Evolutionary conservation across 2,797 vertebrate species (phyloP).

Genomic region (Pipistrellus kuhlii): DNA sequence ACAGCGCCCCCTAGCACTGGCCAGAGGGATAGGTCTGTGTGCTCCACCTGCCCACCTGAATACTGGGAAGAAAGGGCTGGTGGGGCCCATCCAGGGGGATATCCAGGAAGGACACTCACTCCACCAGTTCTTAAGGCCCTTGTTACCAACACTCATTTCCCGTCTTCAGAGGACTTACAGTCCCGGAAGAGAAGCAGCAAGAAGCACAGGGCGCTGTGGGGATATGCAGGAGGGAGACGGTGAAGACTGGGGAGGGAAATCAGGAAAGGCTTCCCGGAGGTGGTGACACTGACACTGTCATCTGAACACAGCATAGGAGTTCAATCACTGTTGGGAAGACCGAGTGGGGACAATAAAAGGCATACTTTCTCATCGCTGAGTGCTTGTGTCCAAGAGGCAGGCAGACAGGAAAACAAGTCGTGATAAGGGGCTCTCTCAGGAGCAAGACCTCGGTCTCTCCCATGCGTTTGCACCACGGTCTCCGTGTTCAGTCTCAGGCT

Average conservation of each 20-base stretch:
- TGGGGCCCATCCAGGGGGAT: background rate
- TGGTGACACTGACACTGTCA: background rate
- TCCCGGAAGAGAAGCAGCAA: background rate
- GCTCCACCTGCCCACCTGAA: background rate
- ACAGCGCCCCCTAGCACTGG: slow-evolving; percentile 87
- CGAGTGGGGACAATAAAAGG: background rate
- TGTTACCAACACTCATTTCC: background rate
- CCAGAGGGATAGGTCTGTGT: background rate
- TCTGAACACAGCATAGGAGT: background rate
- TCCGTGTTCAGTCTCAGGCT: background rate
- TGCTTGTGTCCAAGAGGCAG: background rate
- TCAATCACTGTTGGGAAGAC: background rate
- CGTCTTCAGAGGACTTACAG: background rate
- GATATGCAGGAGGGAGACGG: rapidly evolving
- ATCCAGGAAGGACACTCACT: background rate
- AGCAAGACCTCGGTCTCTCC: background rate
- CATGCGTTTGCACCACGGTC: background rate
- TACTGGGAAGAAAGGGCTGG: too few relatives aligned
- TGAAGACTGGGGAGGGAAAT: background rate
- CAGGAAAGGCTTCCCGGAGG: background rate
- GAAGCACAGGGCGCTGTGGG: background rate
- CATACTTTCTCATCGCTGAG: background rate
- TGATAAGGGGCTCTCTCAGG: background rate
- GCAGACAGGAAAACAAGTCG: background rate
- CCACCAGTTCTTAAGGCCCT: background rate